These are phyloP conservation scores for Tragopan temminckii DNA, from an alignment of 2,797 vertebrate species.

Conservation along the genomic window DNA sequence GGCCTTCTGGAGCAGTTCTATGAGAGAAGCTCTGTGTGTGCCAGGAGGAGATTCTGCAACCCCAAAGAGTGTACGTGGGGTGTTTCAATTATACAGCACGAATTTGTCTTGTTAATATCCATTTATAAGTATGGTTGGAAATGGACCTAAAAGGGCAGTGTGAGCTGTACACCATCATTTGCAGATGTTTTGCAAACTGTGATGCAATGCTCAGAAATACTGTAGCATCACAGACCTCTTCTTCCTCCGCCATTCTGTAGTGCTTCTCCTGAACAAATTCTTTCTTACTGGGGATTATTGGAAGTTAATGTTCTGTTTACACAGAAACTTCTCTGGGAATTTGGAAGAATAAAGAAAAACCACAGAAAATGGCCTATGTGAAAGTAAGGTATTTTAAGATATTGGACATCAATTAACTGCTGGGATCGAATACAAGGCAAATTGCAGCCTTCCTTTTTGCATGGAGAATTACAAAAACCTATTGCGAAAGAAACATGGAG, in stretches of 20 bases:
- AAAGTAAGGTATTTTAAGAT: not conserved
- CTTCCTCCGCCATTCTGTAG: not conserved
- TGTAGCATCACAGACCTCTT: not conserved
- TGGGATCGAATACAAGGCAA: not conserved
- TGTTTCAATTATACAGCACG: not conserved
- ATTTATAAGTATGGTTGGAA: not conserved
- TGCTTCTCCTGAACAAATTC: not conserved
- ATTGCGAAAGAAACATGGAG: not conserved
- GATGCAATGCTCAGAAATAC: not conserved
- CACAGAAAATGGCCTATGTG: not conserved
- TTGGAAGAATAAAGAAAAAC: not conserved
- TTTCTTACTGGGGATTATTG: not conserved
- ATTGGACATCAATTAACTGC: not conserved
- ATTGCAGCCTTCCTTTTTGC: not conserved
- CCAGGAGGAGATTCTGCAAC: slow-evolving; percentile 63
- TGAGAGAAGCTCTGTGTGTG: slow-evolving; percentile 1
- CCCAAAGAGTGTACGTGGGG: slow-evolving; percentile 82
- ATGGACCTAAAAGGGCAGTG: not conserved
- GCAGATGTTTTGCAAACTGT: not conserved
- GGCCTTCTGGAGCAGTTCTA: slow-evolving; percentile 78
- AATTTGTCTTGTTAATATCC: not conserved
- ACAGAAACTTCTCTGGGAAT: not conserved
- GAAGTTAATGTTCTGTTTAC: not conserved
- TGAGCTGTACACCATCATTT: not conserved
- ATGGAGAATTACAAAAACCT: not conserved